These are phyloP conservation scores for Zalophus californianus DNA, from an alignment of 2,797 vertebrate species.

Conservation along the genomic window DNA sequence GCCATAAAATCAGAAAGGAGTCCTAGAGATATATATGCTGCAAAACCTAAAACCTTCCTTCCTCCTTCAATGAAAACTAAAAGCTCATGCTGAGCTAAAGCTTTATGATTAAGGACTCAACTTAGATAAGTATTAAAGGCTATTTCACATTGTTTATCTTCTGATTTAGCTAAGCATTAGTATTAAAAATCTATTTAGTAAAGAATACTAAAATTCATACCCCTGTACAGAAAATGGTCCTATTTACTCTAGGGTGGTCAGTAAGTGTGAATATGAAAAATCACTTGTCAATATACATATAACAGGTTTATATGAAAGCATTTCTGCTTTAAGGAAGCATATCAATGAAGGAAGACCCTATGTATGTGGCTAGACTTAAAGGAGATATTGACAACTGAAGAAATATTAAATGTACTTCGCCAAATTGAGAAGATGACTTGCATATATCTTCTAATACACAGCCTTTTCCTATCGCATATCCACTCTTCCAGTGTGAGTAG, in stretches of 20 bases:
- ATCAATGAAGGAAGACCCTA: not conserved
- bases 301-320: not conserved
- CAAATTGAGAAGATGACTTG: not conserved
- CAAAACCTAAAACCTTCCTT: constrained; percentile 75
- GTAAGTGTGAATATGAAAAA: not conserved
- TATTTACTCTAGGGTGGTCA: not conserved
- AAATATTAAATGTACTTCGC: not conserved
- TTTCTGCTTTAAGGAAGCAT: not conserved
- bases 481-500: not conserved
- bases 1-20: constrained; percentile 74
- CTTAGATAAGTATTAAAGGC: constrained; percentile 63
- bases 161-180: not conserved
- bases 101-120: constrained; percentile 76
- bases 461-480: not conserved
- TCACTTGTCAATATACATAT: not conserved
- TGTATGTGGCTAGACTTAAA: not conserved
- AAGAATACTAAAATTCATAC: constrained; percentile 26
- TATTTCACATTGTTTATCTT: constrained; percentile 76
- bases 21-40: constrained; percentile 74
- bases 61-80: constrained; percentile 33
- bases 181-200: constrained; percentile 45
- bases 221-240: not conserved
- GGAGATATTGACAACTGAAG: not conserved
- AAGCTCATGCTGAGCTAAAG: constrained; percentile 70
- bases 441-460: not conserved